Evolutionary conservation across 1,140 invertebrate species (phyloP).

Genomic region (Babylonia areolata): DNA sequence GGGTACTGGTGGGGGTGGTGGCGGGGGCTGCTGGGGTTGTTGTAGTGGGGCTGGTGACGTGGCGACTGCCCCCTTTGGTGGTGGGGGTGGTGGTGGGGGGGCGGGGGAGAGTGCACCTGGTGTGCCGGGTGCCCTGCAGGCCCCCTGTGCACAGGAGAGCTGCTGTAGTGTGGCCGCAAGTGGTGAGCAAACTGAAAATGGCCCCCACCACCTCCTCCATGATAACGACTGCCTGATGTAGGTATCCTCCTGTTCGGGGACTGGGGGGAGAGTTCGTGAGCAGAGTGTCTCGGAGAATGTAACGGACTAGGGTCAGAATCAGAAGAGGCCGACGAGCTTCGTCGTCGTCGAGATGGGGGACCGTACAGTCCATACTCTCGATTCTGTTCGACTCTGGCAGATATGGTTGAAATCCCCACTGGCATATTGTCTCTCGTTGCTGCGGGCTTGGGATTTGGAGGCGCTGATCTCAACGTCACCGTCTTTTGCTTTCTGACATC

Average conservation of each 20-base stretch:
- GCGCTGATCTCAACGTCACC: constrained; percentile 8
- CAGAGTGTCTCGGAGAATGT: constrained; percentile 5
- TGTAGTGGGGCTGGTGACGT: not conserved
- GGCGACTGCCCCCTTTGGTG: not conserved
- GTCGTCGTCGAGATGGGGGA: not conserved
- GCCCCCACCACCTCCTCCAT: not conserved
- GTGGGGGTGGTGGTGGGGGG: not conserved
- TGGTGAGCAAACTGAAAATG: not conserved
- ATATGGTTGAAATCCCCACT: not conserved
- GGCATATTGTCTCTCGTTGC: not conserved
- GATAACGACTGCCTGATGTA: not conserved
- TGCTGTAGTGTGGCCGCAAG: not conserved
- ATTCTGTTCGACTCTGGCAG: not conserved
- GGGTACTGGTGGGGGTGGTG: not conserved
- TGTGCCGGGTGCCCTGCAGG: not conserved
- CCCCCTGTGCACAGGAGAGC: not conserved
- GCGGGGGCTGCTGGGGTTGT: not conserved
- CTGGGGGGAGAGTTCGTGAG: not conserved
- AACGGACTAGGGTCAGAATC: not conserved
- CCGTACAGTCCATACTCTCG: not conserved
- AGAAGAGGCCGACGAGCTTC: not conserved
- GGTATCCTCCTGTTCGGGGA: not conserved
- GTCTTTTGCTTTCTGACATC: constrained; percentile 25
- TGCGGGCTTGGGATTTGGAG: constrained; percentile 17
- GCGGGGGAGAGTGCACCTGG: not conserved